Evolutionary conservation across 2,888 invertebrate genomes (phyloP).

Genomic region (Tanytarsus gracilentus): DNA sequence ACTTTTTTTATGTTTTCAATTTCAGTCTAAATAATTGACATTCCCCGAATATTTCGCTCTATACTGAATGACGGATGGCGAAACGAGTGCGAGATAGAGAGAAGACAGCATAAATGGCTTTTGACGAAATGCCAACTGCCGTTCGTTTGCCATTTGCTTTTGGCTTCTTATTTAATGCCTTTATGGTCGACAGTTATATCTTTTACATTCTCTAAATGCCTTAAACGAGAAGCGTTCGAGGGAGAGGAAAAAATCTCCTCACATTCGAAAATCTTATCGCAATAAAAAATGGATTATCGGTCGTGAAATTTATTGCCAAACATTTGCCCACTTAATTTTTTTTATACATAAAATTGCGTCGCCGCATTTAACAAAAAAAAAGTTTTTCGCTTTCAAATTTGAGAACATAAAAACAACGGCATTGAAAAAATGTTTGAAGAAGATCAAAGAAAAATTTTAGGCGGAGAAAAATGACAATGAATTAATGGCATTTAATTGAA

Average conservation of each 20-base stretch:
- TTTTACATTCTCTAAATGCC: neutral
- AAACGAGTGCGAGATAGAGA: too few species aligned
- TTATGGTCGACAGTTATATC: neutral
- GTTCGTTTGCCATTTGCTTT: too few species aligned
- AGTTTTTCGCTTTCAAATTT: too few species aligned
- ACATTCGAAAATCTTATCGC: too few species aligned
- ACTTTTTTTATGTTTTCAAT: neutral
- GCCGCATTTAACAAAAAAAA: too few species aligned
- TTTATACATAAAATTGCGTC: neutral
- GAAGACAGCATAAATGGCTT: neutral
- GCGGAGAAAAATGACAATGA: neutral
- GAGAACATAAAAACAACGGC: too few species aligned
- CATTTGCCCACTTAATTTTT: neutral
- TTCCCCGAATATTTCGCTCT: neutral
- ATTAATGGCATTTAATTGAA: neutral
- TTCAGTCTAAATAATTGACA: neutral
- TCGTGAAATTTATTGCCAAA: neutral
- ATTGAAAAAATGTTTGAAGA: too few species aligned
- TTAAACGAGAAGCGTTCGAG: too few species aligned
- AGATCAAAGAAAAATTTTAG: neutral
- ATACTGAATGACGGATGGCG: neutral
- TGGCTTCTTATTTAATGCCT: neutral
- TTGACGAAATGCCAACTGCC: conserved; percentile 6
- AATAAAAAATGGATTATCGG: conserved; percentile 10
- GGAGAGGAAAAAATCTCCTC: too few species aligned